A percentile compares a stretch with the other conserved stretches of the same genome.
Conservation (phyloP, 23 tunicate genomes). For the Halocynthia aurantium region DNA sequence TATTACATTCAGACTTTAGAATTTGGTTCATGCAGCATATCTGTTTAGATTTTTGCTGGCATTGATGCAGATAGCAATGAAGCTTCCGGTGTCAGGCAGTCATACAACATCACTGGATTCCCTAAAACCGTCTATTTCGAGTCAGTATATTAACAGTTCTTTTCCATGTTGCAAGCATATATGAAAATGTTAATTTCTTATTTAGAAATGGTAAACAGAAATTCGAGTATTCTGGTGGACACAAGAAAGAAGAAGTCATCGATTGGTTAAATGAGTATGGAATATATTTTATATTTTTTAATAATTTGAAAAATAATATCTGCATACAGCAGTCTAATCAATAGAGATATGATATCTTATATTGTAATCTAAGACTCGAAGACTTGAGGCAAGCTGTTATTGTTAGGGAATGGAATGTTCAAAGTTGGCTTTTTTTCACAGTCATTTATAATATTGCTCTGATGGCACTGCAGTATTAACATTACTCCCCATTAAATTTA, state of each 20-base stretch:
- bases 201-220: constrained; percentile 68
- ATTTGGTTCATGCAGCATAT: not conserved
- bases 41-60: constrained; percentile 72
- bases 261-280: constrained; percentile 79
- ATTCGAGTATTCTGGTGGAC: constrained; percentile 82
- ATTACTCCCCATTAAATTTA: no score
- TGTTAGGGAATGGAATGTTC: no score
- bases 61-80: constrained; percentile 82
- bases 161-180: not conserved
- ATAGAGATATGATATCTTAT: no score
- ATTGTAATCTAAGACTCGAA: no score
- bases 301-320: no score
- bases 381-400: not conserved
- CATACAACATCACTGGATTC: constrained; percentile 84
- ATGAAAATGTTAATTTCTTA: constrained; percentile 3
- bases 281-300: no score
- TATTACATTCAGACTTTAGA: no score
- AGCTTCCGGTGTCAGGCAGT: constrained; percentile 45
- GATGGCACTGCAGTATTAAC: no score
- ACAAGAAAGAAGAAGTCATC: constrained; percentile 49
- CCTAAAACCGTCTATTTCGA: constrained; percentile 89
- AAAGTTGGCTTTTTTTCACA: no score
- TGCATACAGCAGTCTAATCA: no score
- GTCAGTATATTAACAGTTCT: constrained; percentile 32
- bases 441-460: not conserved